Evolutionary conservation across 2,113 vertebrate genomes (phyloP).

Genomic region (Climacteris rufus): DNA sequence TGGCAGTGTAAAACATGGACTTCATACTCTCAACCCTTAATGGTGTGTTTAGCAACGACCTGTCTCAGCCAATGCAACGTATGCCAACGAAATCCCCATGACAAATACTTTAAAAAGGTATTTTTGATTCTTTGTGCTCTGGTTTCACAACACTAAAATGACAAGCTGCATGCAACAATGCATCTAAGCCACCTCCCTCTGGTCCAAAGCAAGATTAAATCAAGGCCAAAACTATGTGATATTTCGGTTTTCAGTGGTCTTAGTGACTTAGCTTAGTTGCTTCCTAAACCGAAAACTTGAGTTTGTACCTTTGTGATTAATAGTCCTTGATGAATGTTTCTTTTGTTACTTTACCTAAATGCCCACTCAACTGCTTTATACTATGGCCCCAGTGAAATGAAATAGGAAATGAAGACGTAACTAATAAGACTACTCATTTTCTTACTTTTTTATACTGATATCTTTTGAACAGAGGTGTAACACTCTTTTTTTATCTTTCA

Average conservation of each 20-base stretch:
- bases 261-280: background rate
- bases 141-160: background rate
- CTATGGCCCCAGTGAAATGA: background rate
- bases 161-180: background rate
- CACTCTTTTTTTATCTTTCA: background rate
- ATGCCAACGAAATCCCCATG: background rate
- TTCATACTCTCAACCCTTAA: background rate
- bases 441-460: background rate
- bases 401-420: background rate
- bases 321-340: background rate
- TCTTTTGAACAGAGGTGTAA: background rate
- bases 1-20: background rate
- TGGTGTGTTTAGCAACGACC: fast-evolving
- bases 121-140: background rate
- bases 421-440: background rate
- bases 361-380: background rate
- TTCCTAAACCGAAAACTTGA: background rate
- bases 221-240: background rate
- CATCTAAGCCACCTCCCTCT: background rate
- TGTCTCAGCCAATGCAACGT: background rate
- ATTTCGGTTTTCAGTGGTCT: background rate
- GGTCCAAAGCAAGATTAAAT: background rate
- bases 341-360: background rate
- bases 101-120: background rate
- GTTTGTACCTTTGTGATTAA: background rate